Percentiles rank a stretch among this genome's conserved stretches.
Evolutionary conservation across 2,113 vertebrate species (phyloP).

Genomic region (Phrynosoma platyrhinos): DNA sequence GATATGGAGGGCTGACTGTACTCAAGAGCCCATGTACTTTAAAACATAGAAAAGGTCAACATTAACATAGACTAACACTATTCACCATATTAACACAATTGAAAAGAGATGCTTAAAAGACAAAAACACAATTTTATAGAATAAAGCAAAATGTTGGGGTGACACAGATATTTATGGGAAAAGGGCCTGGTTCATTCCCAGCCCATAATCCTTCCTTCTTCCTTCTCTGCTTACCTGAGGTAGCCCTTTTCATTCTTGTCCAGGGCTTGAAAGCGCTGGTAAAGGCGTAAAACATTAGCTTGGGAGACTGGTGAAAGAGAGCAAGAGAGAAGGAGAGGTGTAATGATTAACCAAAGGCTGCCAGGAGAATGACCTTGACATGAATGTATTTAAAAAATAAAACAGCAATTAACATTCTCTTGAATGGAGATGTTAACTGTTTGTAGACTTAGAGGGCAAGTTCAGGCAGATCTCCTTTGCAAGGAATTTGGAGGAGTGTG

Average conservation of each 20-base stretch:
- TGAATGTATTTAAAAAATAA: too few species aligned
- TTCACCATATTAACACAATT: too few species aligned
- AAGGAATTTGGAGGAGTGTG: not conserved
- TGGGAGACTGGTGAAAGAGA: constrained; percentile 67
- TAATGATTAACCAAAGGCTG: not conserved
- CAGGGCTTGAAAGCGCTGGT: constrained; percentile 78
- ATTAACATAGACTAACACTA: too few species aligned
- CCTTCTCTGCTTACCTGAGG: constrained; percentile 72
- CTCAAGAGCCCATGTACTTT: too few species aligned
- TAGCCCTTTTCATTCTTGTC: constrained; percentile 77
- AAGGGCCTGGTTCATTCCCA: not conserved
- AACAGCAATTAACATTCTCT: not conserved
- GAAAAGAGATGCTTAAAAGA: too few species aligned
- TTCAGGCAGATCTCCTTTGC: not conserved
- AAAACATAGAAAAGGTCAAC: too few species aligned
- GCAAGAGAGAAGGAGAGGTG: not conserved
- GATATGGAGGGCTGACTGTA: too few species aligned
- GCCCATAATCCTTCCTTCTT: too few species aligned
- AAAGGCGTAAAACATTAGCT: constrained; percentile 77
- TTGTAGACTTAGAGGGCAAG: not conserved
- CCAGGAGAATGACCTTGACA: not conserved
- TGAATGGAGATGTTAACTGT: too few species aligned
- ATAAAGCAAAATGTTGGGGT: too few species aligned
- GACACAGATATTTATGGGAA: too few species aligned
- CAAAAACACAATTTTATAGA: too few species aligned